Evolutionary conservation across 2,888 invertebrate genomes (phyloP), one percentile per base, ranked within the genome.

Genomic region (Lamellibrachia columna): DNA sequence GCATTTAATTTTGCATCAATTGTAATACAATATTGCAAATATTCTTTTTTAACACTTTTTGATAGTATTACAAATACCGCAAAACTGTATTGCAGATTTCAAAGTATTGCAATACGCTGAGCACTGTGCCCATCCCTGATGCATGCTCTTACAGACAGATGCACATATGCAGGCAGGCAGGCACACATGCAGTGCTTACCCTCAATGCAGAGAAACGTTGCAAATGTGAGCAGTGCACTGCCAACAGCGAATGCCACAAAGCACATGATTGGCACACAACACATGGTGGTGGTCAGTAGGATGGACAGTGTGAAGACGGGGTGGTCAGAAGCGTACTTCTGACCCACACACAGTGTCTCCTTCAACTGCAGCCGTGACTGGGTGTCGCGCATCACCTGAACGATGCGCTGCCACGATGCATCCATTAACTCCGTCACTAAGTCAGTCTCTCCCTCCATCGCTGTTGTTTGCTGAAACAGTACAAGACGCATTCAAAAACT

Each of bases 201-300:
- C 94, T 95, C 95, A 92, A 95, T 92, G 90, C 95, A 94, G 8
- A 95, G 92, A 92, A 95, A 95, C n/a, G 94, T 94, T 53, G 94
- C 92, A 52, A 95, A 93, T 7, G 95, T 93, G 53, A 95, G 91
- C 15, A 95, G 92, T 52, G 95, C 92, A 91, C 94, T 95, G 53
- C 94, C 94, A 92, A 95, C 91, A 7, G 94, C 94, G 93, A 95
- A 95, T 28, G 94, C 92, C 22, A 94, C 52, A 92, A 95, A 95
- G 90, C 95, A 94, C 90, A 94, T 93, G 15, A 95, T 92, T 1
- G 95, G 95, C 8, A 95, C 92, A 90, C 94, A 92, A 93, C 95
- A 95, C 94, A 95, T 95, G 75, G 93, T 94, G 75, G 94, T 92
- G 52, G 94, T 94, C 11, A 95, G 93, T 40, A 95, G 91, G 90